A percentile compares a stretch with the other conserved stretches of the same genome.
Conservation (phyloP, 2,888 invertebrate species). For the Lordiphosa fenestrarum region DNA sequence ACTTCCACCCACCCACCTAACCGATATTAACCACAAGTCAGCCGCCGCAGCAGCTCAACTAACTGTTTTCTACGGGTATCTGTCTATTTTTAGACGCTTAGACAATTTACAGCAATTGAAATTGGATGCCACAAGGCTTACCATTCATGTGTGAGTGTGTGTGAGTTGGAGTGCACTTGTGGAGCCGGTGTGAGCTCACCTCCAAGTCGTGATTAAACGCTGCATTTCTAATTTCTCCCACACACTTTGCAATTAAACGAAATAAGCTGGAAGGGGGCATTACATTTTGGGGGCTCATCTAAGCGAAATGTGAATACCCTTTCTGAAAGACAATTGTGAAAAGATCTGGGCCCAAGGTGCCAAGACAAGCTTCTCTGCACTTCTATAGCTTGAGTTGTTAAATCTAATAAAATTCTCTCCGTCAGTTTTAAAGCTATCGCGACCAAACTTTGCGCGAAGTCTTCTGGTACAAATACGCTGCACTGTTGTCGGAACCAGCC, state of each 20-base stretch:
- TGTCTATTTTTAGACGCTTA: constrained; percentile 34
- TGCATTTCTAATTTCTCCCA: constrained; percentile 12
- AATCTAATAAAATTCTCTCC: too few species aligned
- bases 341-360: too few species aligned
- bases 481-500: too few species aligned
- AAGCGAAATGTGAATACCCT: too few species aligned
- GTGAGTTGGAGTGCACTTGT: constrained; percentile 2
- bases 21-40: constrained; percentile 5
- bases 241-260: neutral
- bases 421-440: too few species aligned
- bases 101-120: constrained; percentile 5
- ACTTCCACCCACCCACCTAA: constrained; percentile 43
- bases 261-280: too few species aligned
- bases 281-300: too few species aligned
- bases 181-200: neutral
- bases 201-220: constrained; percentile 5
- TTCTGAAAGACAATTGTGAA: too few species aligned
- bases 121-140: neutral
- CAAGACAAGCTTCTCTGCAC: too few species aligned
- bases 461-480: too few species aligned
- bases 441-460: too few species aligned
- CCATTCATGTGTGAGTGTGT: neutral
- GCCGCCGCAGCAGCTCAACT: constrained; percentile 10
- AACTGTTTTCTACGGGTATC: constrained; percentile 6
- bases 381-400: too few species aligned